These are phyloP conservation scores for Vulpes lagopus DNA, from an alignment of 2,113 vertebrate species.

Conservation along the genomic window DNA sequence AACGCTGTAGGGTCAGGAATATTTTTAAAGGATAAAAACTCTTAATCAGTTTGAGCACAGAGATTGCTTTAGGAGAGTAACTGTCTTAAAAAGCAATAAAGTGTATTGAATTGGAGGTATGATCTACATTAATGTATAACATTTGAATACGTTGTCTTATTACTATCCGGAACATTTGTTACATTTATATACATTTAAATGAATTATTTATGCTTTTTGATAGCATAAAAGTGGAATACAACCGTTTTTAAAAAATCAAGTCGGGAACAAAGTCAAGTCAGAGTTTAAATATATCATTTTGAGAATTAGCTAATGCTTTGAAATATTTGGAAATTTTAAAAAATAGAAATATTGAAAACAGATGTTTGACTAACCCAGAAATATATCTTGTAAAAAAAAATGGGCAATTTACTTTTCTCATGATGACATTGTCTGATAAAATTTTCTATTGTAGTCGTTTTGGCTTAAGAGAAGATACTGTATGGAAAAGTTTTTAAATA, in stretches of 20 bases:
- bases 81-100: conserved; percentile 37
- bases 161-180: not conserved
- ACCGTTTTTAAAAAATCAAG: conserved; percentile 42
- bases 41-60: conserved; percentile 2
- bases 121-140: not conserved
- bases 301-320: conserved; percentile 33
- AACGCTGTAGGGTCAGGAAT: conserved; percentile 36
- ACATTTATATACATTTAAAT: conserved; percentile 3
- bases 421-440: not conserved
- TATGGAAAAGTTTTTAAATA: not conserved
- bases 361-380: conserved; percentile 1
- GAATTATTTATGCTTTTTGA: conserved; percentile 14
- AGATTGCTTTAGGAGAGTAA: not conserved
- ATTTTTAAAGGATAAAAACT: conserved; percentile 45
- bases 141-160: not conserved
- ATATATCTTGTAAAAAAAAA: not conserved
- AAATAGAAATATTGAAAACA: conserved; percentile 40
- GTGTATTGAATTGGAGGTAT: conserved; percentile 24
- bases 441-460: conserved; percentile 43
- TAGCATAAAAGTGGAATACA: not conserved
- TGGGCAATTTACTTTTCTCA: conserved; percentile 35
- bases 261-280: not conserved
- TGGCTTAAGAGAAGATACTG: not conserved
- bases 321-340: conserved; percentile 24
- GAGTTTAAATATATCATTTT: conserved; percentile 19